phyloP scores from a whole-genome alignment of 2,113 vertebrate genomes.

The Dolichallabes microphthalmus region DNA sequence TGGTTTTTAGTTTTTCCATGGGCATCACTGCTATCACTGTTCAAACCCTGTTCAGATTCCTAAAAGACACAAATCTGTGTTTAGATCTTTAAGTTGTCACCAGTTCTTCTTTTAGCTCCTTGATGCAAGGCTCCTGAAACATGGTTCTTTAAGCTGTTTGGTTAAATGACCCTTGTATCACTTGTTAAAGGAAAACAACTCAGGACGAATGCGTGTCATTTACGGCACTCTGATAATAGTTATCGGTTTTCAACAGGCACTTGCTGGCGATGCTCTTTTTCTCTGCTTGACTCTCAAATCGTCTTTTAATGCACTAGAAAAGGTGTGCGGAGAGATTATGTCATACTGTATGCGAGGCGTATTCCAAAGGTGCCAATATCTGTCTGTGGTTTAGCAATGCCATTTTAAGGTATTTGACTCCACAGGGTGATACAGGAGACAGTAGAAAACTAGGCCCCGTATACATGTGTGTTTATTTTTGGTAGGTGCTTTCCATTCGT shows the following conservation, averaged over 20 bases:
- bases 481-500: background rate
- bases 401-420: background rate
- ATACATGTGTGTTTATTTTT: background rate
- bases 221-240: slow-evolving; percentile 11
- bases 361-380: background rate
- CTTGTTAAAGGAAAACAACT: slow-evolving; percentile 4
- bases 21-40: background rate
- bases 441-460: background rate
- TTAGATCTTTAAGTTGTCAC: too few relatives aligned
- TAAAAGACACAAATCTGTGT: background rate
- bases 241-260: slow-evolving; percentile 11
- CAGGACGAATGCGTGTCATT: slow-evolving; percentile 18
- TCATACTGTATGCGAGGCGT: background rate
- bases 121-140: background rate
- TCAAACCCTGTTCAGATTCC: background rate
- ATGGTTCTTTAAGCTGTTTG: background rate
- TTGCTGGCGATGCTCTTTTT: background rate
- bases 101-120: background rate
- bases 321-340: background rate
- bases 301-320: background rate
- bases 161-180: slow-evolving; percentile 1
- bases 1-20: too few relatives aligned
- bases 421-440: background rate
- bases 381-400: background rate
- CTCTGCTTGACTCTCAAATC: background rate